Conservation (phyloP, 2,113 vertebrate genomes). For the Alexandromys fortis region DNA sequence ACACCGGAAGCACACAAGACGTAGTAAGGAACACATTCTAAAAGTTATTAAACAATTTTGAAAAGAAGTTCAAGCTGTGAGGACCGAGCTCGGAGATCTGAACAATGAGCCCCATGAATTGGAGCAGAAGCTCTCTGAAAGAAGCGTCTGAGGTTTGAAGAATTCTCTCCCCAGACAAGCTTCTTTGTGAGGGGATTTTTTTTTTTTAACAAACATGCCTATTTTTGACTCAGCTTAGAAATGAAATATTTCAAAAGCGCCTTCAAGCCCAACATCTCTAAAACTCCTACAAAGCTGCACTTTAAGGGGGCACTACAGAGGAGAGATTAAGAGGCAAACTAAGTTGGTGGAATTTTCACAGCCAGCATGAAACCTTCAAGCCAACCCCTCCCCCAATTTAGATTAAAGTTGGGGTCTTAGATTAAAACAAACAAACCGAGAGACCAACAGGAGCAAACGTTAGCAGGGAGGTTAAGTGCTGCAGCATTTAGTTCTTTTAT, state of each 20-base stretch:
- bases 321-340: conserved; percentile 39
- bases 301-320: conserved; percentile 11
- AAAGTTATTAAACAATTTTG: conserved; percentile 78
- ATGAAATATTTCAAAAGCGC: conserved; percentile 79
- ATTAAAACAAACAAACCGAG: neutral
- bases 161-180: conserved; percentile 76
- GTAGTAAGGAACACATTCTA: conserved; percentile 63
- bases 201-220: conserved; percentile 74
- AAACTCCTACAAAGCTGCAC: conserved; percentile 68
- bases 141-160: conserved; percentile 74
- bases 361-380: neutral
- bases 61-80: conserved; percentile 75
- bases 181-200: conserved; percentile 63
- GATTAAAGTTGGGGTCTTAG: neutral
- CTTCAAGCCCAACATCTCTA: conserved; percentile 75
- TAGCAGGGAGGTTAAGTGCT: neutral
- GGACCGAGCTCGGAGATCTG: conserved; percentile 68
- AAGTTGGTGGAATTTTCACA: conserved; percentile 49
- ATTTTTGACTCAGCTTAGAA: conserved; percentile 79
- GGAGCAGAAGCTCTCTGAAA: conserved; percentile 73
- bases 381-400: neutral
- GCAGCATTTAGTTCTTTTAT: conserved; percentile 29
- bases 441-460: neutral
- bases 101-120: conserved; percentile 74
- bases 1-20: conserved; percentile 66